A percentile compares a stretch with the other conserved stretches of the same genome.
Evolutionary conservation across 2,888 invertebrate species (phyloP).

Genomic region (Orthosia incerta): DNA sequence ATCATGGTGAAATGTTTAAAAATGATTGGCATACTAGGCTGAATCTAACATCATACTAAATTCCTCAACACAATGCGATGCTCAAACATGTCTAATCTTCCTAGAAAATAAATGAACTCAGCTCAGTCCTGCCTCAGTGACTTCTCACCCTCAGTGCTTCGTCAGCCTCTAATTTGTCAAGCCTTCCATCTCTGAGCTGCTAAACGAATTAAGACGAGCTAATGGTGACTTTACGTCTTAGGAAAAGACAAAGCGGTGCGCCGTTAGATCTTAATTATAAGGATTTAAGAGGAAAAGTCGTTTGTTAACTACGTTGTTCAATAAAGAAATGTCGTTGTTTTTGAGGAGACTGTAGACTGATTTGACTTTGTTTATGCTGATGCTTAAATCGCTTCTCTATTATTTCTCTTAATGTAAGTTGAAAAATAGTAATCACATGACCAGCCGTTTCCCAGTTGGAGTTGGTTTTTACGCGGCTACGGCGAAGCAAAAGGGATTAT

Average conservation of each 20-base stretch:
- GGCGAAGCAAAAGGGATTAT: too few relatives aligned
- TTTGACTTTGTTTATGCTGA: not conserved
- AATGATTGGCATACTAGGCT: not conserved
- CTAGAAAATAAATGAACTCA: slow-evolving; percentile 8
- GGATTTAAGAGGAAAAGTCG: slow-evolving; percentile 24
- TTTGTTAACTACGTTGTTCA: not conserved
- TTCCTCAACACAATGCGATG: not conserved
- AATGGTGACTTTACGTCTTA: slow-evolving; percentile 24
- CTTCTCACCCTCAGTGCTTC: not conserved
- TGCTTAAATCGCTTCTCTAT: not conserved
- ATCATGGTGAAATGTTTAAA: not conserved
- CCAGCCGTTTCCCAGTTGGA: too few relatives aligned
- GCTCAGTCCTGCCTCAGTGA: not conserved
- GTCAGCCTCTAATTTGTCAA: slow-evolving; percentile 35
- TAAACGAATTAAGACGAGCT: slow-evolving; percentile 43
- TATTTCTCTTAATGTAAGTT: too few relatives aligned
- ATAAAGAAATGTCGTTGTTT: not conserved
- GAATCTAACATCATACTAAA: not conserved
- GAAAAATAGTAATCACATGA: too few relatives aligned
- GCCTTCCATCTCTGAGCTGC: slow-evolving; percentile 1
- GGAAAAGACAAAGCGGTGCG: slow-evolving; percentile 29
- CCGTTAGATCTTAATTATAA: slow-evolving; percentile 44
- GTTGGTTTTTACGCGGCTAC: too few relatives aligned
- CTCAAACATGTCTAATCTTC: not conserved
- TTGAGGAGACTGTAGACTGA: not conserved